A percentile compares a stretch with the other conserved stretches of the same genome.
Conservation (phyloP, 1,140 invertebrate species). For the Homalodisca vitripennis region DNA sequence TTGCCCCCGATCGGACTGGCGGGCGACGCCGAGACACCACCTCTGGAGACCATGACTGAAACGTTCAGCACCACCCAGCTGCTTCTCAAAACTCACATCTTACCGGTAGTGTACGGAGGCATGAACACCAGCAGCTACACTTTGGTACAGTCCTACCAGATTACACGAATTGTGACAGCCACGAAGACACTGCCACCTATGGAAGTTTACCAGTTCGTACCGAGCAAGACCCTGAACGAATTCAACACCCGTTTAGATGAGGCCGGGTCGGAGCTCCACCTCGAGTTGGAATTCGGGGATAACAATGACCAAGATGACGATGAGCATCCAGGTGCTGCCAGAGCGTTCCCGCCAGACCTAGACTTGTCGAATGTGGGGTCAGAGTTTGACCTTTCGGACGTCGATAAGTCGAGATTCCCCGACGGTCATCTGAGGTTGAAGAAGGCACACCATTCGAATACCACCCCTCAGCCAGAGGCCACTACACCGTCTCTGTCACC, state of each 20-base stretch:
- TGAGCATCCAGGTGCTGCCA: slow-evolving; percentile 54
- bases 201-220: slow-evolving; percentile 82
- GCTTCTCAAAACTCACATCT: slow-evolving; percentile 80
- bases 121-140: slow-evolving; percentile 73
- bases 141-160: slow-evolving; percentile 82
- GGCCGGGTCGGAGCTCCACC: slow-evolving; percentile 81
- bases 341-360: slow-evolving; percentile 58
- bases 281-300: slow-evolving; percentile 81
- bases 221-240: slow-evolving; percentile 83
- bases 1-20: slow-evolving; percentile 75
- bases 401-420: slow-evolving; percentile 60
- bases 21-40: slow-evolving; percentile 71
- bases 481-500: slow-evolving; percentile 56
- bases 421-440: slow-evolving; percentile 57
- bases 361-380: slow-evolving; percentile 66
- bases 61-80: slow-evolving; percentile 86
- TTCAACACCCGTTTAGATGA: slow-evolving; percentile 83
- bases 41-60: slow-evolving; percentile 84
- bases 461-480: slow-evolving; percentile 38
- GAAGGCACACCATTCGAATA: slow-evolving; percentile 51
- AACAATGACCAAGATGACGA: slow-evolving; percentile 67
- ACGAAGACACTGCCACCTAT: slow-evolving; percentile 84
- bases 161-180: slow-evolving; percentile 81
- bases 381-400: slow-evolving; percentile 65
- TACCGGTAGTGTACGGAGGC: slow-evolving; percentile 71